Conservation (phyloP, 2,888 invertebrate species). For the Caenorhabditis angaria region DNA sequence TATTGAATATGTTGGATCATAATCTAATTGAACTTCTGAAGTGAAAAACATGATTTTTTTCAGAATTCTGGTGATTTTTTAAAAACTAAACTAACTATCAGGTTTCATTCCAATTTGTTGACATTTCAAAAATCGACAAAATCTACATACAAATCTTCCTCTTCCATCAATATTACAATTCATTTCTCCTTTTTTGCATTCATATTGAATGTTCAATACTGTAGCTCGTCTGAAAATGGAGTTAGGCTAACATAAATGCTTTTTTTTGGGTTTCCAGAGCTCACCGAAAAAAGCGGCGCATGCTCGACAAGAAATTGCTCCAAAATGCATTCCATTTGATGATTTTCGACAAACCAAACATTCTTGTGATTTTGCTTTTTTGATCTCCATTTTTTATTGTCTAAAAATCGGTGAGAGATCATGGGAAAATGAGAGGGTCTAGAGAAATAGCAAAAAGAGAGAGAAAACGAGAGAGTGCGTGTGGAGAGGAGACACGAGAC, state of each 20-base stretch:
- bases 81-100: slow-evolving; percentile 33
- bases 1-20: slow-evolving; percentile 36
- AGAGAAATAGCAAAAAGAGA: no score
- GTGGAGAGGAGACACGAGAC: no score
- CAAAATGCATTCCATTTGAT: slow-evolving; percentile 23
- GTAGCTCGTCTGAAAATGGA: slow-evolving; percentile 29
- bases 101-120: slow-evolving; percentile 44
- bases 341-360: slow-evolving; percentile 12
- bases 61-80: no score
- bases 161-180: slow-evolving; percentile 34
- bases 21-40: slow-evolving; percentile 33
- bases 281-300: slow-evolving; percentile 37
- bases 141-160: slow-evolving; percentile 36
- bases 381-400: no score
- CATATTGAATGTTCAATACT: slow-evolving; percentile 37
- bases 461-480: no score
- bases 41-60: neutral
- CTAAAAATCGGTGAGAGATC: no score
- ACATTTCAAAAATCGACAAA: slow-evolving; percentile 40
- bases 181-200: slow-evolving; percentile 24
- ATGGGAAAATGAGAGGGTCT: no score
- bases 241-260: no score
- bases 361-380: no score
- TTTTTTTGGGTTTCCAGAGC: neutral
- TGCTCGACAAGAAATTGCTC: slow-evolving; percentile 21